phyloP scores from a whole-genome alignment of 2,113 vertebrate genomes.

The Lates calcarifer region DNA sequence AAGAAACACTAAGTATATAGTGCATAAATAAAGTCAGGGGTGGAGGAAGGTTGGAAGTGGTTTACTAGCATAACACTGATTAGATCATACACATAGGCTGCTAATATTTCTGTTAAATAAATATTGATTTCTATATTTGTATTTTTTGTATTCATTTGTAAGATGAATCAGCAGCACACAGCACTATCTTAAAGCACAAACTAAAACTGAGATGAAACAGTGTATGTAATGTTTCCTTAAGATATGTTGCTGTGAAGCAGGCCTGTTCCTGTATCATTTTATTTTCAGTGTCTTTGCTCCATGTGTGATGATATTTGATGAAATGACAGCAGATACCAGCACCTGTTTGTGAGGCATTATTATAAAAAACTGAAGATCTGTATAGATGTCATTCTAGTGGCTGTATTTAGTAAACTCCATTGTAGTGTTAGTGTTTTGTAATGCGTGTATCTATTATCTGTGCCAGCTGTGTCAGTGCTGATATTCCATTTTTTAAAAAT shows the following conservation, averaged over 20 bases:
- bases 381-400: constrained; percentile 38
- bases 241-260: constrained; percentile 33
- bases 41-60: constrained; percentile 5
- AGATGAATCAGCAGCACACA: constrained; percentile 10
- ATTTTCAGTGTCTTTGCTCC: background rate
- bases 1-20: constrained; percentile 3
- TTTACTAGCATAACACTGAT: constrained; percentile 16
- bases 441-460: constrained; percentile 50
- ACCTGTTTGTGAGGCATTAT: constrained; percentile 32
- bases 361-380: constrained; percentile 15
- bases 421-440: constrained; percentile 61
- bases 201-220: constrained; percentile 27
- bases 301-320: constrained; percentile 29
- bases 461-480: constrained; percentile 46
- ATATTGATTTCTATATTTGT: constrained; percentile 18
- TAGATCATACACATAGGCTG: constrained; percentile 13
- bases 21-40: background rate
- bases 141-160: constrained; percentile 50
- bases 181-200: constrained; percentile 58
- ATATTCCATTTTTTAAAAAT: constrained; percentile 30
- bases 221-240: constrained; percentile 43
- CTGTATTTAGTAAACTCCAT: constrained; percentile 28
- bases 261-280: constrained; percentile 33
- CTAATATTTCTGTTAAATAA: constrained; percentile 42
- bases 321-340: constrained; percentile 32